phyloP scores from a whole-genome alignment of 2,797 vertebrate genomes.

The Acipenser transmontanus region DNA sequence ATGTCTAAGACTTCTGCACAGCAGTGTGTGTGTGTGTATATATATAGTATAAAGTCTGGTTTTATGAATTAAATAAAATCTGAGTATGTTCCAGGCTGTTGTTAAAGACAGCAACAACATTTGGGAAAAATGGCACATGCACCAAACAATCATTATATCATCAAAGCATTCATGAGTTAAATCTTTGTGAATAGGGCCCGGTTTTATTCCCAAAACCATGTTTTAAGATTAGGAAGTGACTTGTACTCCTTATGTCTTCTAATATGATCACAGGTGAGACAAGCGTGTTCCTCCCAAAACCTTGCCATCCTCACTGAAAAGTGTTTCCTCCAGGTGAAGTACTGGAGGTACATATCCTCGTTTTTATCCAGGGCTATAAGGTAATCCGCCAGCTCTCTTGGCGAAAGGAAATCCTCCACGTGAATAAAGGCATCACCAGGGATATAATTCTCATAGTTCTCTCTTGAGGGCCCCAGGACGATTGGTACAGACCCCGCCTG shows the following conservation, averaged over 20 bases:
- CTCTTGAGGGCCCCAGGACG: constrained; percentile 62
- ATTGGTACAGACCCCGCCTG: constrained; percentile 65
- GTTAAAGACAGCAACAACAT: too few species aligned
- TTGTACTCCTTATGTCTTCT: constrained; percentile 67
- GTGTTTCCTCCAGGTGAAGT: constrained; percentile 73
- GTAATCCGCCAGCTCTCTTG: constrained; percentile 62
- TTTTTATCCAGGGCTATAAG: constrained; percentile 62
- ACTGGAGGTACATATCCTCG: constrained; percentile 60
- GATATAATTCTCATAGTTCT: constrained; percentile 73
- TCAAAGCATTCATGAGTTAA: too few species aligned
- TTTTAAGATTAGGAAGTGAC: constrained; percentile 61
- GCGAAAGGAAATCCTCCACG: constrained; percentile 67
- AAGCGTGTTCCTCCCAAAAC: constrained; percentile 63
- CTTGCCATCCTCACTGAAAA: constrained; percentile 58
- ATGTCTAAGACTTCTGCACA: too few species aligned
- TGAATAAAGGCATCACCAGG: constrained; percentile 73
- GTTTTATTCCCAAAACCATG: constrained; percentile 69
- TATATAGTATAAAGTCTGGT: constrained; percentile 33
- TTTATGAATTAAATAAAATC: not conserved
- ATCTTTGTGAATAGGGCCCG: too few species aligned
- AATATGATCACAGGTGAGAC: constrained; percentile 64
- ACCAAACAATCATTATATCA: too few species aligned
- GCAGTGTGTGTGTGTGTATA: constrained; percentile 12
- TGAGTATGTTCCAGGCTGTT: not conserved
- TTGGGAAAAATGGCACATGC: too few species aligned